Conservation (phyloP, 2,888 invertebrate genomes). For the Ametastegia equiseti region DNA sequence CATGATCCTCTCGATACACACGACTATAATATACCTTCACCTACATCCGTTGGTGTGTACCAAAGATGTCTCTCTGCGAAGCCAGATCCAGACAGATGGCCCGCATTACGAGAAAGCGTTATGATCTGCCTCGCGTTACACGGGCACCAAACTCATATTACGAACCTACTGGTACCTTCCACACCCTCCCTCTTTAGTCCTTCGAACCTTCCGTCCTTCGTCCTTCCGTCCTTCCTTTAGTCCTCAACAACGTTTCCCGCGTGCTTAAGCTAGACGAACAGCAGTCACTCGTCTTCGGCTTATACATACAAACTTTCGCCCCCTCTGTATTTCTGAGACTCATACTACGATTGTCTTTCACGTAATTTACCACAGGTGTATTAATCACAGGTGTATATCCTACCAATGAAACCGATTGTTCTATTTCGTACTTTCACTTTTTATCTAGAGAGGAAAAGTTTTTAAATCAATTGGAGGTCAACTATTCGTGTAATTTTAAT, state of each 20-base stretch:
- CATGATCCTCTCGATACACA: background rate
- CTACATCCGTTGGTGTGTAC: background rate
- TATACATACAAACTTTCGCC: slow-evolving; percentile 60
- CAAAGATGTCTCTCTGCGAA: slow-evolving; percentile 16
- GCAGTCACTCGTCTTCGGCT: slow-evolving; percentile 62
- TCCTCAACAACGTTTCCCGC: background rate
- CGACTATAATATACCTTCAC: background rate
- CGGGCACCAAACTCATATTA: slow-evolving; percentile 51
- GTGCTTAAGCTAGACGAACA: slow-evolving; percentile 64
- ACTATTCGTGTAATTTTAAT: too few species aligned
- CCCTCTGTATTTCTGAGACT: background rate
- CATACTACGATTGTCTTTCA: slow-evolving; percentile 39
- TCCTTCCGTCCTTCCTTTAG: background rate
- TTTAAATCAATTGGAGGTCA: too few species aligned
- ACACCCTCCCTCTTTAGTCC: background rate
- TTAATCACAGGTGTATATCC: too few species aligned
- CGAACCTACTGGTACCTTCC: slow-evolving; percentile 8
- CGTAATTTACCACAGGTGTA: slow-evolving; percentile 38
- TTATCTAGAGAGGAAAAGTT: too few species aligned
- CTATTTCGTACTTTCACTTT: too few species aligned
- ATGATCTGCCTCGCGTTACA: slow-evolving; percentile 67
- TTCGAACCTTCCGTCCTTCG: background rate
- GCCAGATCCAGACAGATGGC: slow-evolving; percentile 64
- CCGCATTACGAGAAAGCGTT: slow-evolving; percentile 64
- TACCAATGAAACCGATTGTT: too few species aligned